A percentile compares a stretch with the other conserved stretches of the same genome.
These are phyloP conservation scores for Pachycephala philippinensis DNA, from an alignment of 2,113 vertebrate genomes.

Conservation along the genomic window DNA sequence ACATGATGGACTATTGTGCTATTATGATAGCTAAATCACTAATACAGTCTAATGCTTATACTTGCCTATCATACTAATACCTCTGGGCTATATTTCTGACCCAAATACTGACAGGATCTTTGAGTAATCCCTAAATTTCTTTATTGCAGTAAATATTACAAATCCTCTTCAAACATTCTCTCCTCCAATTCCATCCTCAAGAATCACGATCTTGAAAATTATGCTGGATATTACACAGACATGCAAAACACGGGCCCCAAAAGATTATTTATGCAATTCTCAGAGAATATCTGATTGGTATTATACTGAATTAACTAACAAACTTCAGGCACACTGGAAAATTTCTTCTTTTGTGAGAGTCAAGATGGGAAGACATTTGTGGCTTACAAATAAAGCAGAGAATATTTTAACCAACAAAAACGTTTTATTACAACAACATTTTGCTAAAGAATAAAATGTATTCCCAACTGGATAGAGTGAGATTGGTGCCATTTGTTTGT, in stretches of 20 bases:
- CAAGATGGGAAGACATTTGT: slow-evolving; percentile 31
- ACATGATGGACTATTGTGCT: slow-evolving; percentile 36
- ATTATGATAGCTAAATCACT: slow-evolving; percentile 62
- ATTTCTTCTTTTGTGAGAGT: slow-evolving; percentile 45
- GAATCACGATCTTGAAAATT: slow-evolving; percentile 28
- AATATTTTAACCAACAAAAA: slow-evolving; percentile 44
- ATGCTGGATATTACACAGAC: slow-evolving; percentile 23
- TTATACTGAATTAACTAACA: slow-evolving; percentile 52
- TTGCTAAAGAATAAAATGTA: slow-evolving; percentile 53
- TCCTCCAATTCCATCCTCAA: background rate
- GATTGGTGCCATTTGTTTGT: slow-evolving; percentile 24
- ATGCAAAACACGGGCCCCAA: background rate
- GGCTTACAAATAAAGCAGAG: slow-evolving; percentile 44
- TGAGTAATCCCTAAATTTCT: slow-evolving; percentile 65
- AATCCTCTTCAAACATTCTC: slow-evolving; percentile 51
- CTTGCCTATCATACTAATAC: slow-evolving; percentile 39
- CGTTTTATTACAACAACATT: slow-evolving; percentile 58
- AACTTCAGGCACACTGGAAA: slow-evolving; percentile 41
- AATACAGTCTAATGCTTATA: slow-evolving; percentile 63
- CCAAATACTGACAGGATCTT: slow-evolving; percentile 60
- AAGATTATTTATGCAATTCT: slow-evolving; percentile 44
- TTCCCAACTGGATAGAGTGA: slow-evolving; percentile 1
- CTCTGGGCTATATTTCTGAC: slow-evolving; percentile 46
- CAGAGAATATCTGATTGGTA: slow-evolving; percentile 44
- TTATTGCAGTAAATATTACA: slow-evolving; percentile 61